Evolutionary conservation across 2,888 invertebrate species (phyloP), one percentile per base, ranked within the genome.

Genomic region (Idaea straminata): DNA sequence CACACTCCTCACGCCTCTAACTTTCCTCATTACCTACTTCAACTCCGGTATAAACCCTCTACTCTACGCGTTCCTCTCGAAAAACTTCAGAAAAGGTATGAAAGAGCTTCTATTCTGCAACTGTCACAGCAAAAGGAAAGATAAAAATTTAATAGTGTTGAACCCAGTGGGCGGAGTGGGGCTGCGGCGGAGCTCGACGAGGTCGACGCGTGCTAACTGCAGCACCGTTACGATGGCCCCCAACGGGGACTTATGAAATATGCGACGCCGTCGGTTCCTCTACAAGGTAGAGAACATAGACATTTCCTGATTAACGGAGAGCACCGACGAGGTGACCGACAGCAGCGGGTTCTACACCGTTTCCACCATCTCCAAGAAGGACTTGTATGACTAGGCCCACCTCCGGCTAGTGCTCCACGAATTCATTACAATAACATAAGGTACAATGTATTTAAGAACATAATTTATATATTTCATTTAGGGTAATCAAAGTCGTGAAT

Each of bases 1-100:
- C 79, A 95, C 95, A 6, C 89, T 96, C 16, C 93, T 98, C 69
- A 97, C 97, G 10, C 98, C 98, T 0, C 93, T 97, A 69, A 97
- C 97, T 35, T 98, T 97, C 87, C 94, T 98, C 69, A 94, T 97
- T 74, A 95, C 98, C 60, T 98, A 98, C 85, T 95, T 97, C 87
- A 98, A 98, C 92, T 98, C 97, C 16, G 98, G 96, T 62, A 95
- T 98, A 71, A 98, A 98, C 89, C 98, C 98, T 0, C 91, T 98
- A 63, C 93, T 98, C 7, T 98, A 98, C 88, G 98, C 98, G 4
- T 97, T 98, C 83, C 92, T 98, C 64, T 95, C 95, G 5, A 95
- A 96, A 69, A 96, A 97, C 80, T 97, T 97, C 85, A 94, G 97
- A 64, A 96, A 96, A 80, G 97, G 97, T 25, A 97, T 98, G 95